Evolutionary conservation across 2,888 invertebrate genomes (phyloP).

Genomic region (Drosophila mimetica): DNA sequence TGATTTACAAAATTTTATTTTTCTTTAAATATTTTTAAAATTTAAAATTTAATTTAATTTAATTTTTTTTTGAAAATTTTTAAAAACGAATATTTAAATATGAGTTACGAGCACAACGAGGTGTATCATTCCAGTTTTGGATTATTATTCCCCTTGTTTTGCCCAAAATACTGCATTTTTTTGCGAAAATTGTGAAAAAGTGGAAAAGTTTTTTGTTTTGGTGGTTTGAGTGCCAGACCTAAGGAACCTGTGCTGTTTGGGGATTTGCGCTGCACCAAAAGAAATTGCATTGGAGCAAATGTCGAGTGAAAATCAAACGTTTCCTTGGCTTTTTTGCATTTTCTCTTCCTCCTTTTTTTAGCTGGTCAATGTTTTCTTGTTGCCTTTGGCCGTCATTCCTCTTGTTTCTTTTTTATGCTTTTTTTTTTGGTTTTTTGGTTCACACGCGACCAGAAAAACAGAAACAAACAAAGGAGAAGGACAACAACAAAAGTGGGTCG

Average conservation of each 20-base stretch:
- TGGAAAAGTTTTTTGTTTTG: too few relatives aligned
- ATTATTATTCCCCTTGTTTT: too few relatives aligned
- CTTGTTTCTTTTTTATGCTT: constrained; percentile 38
- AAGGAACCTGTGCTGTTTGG: not conserved
- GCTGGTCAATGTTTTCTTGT: constrained; percentile 38
- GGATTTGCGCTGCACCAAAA: constrained; percentile 1
- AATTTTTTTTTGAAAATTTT: too few relatives aligned
- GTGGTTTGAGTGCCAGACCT: too few relatives aligned
- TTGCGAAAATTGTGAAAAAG: too few relatives aligned
- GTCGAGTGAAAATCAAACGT: constrained; percentile 16
- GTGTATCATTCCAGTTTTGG: too few relatives aligned
- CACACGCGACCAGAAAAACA: constrained; percentile 46
- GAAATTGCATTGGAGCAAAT: not conserved
- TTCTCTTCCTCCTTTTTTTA: constrained; percentile 16
- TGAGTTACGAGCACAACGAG: too few relatives aligned
- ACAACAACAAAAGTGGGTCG: constrained; percentile 61
- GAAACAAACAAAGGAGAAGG: constrained; percentile 8
- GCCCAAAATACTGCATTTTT: too few relatives aligned
- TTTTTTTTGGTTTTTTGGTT: constrained; percentile 13
- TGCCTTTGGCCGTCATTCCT: constrained; percentile 57
- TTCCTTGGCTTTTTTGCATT: constrained; percentile 7
- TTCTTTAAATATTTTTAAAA: too few relatives aligned
- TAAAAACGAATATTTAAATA: too few relatives aligned
- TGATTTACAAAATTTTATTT: too few relatives aligned
- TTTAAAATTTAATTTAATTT: too few relatives aligned